Conservation (phyloP, 2,113 vertebrate genomes). For the Pavo muticus region DNA sequence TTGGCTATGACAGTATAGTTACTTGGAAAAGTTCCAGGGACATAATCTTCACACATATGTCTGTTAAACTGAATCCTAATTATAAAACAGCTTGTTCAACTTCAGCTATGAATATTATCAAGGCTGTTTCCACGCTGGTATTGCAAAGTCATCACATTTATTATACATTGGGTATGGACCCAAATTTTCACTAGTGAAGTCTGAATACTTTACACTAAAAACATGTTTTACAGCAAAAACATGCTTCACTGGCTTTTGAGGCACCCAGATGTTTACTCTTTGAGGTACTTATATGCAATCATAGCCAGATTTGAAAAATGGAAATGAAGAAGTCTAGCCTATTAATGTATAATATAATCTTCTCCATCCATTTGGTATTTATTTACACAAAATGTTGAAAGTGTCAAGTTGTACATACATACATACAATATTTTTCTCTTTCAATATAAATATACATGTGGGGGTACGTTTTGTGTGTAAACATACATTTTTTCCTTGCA, state of each 20-base stretch:
- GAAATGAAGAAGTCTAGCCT: not conserved
- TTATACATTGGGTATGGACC: not conserved
- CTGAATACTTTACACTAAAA: not conserved
- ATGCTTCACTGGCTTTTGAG: not conserved
- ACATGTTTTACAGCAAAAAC: not conserved
- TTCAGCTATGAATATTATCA: not conserved
- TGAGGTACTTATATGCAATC: not conserved
- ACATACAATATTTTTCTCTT: conserved; percentile 35
- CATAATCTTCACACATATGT: not conserved
- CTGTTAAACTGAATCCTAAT: conserved; percentile 50
- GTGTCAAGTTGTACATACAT: not conserved
- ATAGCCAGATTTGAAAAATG: conserved; percentile 28
- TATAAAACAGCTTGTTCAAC: conserved; percentile 14
- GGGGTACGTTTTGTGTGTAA: conserved; percentile 12
- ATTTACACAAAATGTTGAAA: conserved; percentile 38
- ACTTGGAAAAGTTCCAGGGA: conserved; percentile 65
- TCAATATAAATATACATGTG: conserved; percentile 31
- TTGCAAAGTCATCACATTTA: not conserved
- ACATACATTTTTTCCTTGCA: not conserved
- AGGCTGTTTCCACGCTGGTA: not conserved
- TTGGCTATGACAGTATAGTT: conserved; percentile 29
- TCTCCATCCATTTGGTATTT: conserved; percentile 39
- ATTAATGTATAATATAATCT: not conserved
- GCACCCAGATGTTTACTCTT: conserved; percentile 42
- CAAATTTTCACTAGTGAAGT: not conserved